A percentile compares a stretch with the other conserved stretches of the same genome.
phyloP scores from a whole-genome alignment of 2,113 vertebrate species.

The Machaerirhynchus nigripectus region DNA sequence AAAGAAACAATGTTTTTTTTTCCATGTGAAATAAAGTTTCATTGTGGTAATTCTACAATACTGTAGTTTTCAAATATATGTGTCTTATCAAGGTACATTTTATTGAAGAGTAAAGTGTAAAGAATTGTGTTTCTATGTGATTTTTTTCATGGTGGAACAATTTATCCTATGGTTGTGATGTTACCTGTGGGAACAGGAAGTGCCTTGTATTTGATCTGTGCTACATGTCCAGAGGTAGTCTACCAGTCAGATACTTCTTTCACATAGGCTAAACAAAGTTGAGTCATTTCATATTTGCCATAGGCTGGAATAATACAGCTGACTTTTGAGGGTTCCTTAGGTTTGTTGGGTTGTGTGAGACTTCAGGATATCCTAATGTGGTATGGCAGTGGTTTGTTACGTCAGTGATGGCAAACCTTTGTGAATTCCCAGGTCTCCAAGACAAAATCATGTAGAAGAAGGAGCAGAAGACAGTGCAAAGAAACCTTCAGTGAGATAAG shows the following conservation, averaged over 20 bases:
- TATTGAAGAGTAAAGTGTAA: background rate
- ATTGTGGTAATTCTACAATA: background rate
- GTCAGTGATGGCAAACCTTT: background rate
- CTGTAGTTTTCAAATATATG: background rate
- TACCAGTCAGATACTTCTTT: background rate
- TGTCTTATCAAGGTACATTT: background rate
- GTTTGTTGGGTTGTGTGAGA: background rate
- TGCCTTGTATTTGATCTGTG: background rate
- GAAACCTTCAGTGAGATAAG: background rate
- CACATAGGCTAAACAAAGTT: background rate
- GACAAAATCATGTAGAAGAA: background rate
- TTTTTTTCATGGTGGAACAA: background rate
- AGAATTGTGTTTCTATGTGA: accelerated
- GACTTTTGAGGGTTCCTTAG: background rate
- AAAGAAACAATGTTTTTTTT: background rate
- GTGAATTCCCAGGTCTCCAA: background rate
- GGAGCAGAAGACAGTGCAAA: background rate
- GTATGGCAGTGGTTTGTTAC: background rate
- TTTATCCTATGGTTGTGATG: background rate
- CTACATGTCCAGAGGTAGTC: background rate
- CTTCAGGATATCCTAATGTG: background rate
- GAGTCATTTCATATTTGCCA: background rate
- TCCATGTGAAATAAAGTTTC: background rate
- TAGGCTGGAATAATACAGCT: background rate
- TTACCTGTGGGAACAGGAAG: background rate